A percentile compares a stretch with the other conserved stretches of the same genome.
phyloP scores from a whole-genome alignment of 2,888 invertebrate species.

The Beris chalybata region DNA sequence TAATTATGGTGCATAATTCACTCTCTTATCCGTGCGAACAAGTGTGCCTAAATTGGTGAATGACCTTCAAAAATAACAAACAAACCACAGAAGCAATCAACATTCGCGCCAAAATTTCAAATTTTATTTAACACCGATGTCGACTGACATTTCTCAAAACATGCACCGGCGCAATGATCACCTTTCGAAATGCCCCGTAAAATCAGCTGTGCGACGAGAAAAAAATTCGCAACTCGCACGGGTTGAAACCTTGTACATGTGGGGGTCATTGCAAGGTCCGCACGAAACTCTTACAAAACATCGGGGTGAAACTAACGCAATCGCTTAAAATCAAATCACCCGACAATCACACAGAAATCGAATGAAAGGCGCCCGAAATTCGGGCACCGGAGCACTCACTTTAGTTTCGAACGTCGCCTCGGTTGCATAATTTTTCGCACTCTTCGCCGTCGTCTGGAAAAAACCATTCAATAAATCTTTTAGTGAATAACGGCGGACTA shows the following conservation, averaged over 20 bases:
- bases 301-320: background rate
- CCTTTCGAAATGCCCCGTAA: slow-evolving; percentile 16
- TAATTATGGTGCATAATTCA: no score
- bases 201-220: slow-evolving; percentile 5
- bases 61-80: background rate
- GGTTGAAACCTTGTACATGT: background rate
- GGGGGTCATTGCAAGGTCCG: background rate
- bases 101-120: slow-evolving; percentile 20
- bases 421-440: slow-evolving; percentile 53
- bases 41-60: no score
- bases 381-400: slow-evolving; percentile 45
- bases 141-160: slow-evolving; percentile 2
- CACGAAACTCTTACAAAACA: background rate
- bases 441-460: slow-evolving; percentile 27
- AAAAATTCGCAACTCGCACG: no score
- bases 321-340: background rate
- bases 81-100: background rate
- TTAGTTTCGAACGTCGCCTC: slow-evolving; percentile 55
- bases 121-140: background rate
- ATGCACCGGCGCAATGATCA: background rate
- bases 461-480: slow-evolving; percentile 25
- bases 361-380: no score
- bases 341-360: no score
- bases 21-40: no score
- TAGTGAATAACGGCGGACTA: slow-evolving; percentile 18